Conservation (phyloP, 2,888 invertebrate genomes). For the Anoplius nigerrimus region DNA sequence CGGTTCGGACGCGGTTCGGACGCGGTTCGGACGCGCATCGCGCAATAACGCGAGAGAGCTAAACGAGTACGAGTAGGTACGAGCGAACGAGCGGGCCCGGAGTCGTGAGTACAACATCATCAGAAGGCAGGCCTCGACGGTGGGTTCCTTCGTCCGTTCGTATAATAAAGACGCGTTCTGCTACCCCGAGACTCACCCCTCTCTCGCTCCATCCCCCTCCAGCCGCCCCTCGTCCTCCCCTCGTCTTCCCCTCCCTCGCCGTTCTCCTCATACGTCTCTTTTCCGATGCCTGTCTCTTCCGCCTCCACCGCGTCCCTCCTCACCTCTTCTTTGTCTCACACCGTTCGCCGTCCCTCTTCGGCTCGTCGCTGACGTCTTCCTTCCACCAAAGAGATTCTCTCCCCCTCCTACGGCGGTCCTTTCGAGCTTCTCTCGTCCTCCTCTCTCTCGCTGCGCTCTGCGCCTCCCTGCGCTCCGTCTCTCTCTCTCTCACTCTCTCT, state of each 20-base stretch:
- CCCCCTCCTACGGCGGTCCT: not conserved
- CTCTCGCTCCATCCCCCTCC: constrained; percentile 14
- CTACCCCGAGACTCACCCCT: constrained; percentile 50
- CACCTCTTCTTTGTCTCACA: constrained; percentile 4
- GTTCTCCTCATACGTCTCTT: constrained; percentile 12
- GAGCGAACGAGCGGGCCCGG: constrained; percentile 46
- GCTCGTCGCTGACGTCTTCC: constrained; percentile 10
- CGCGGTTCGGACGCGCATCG: constrained; percentile 21
- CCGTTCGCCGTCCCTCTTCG: constrained; percentile 4
- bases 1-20: constrained; percentile 28
- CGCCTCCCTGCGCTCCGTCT: constrained; percentile 3
- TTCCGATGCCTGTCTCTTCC: constrained; percentile 14
- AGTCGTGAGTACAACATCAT: constrained; percentile 68
- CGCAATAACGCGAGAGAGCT: constrained; percentile 46
- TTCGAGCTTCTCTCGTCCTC: not conserved
- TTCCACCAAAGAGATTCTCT: not conserved
- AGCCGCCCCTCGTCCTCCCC: not conserved
- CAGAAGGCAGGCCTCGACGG: constrained; percentile 60
- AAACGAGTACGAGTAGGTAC: constrained; percentile 59
- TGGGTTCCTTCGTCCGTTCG: constrained; percentile 65
- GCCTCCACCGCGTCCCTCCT: constrained; percentile 6
- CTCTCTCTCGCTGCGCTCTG: not conserved
- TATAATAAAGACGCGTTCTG: constrained; percentile 73
- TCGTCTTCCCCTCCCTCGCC: constrained; percentile 3
- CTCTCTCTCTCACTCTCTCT: constrained; percentile 12